Conservation (phyloP, 2,797 vertebrate species). For the Hoplostethus mediterraneus region DNA sequence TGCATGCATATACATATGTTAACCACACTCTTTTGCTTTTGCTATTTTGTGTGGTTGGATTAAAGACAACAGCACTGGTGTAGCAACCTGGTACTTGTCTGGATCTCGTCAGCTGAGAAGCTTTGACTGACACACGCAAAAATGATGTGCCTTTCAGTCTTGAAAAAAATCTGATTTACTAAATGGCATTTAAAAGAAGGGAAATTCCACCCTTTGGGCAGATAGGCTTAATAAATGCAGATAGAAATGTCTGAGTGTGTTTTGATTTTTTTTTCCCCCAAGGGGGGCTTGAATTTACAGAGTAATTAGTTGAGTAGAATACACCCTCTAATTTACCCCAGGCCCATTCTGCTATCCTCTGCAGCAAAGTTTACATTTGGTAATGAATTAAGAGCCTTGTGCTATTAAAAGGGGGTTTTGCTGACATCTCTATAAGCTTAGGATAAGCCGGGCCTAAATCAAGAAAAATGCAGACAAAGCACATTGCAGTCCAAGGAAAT, state of each 20-base stretch:
- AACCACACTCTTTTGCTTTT: constrained; percentile 1
- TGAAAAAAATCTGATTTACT: constrained; percentile 11
- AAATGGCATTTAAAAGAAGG: constrained; percentile 43
- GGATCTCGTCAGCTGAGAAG: constrained; percentile 13
- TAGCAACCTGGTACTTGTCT: constrained; percentile 19
- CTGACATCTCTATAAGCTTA: constrained; percentile 81
- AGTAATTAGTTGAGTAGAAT: constrained; percentile 82
- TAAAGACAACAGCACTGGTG: constrained; percentile 6
- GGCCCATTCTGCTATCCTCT: constrained; percentile 66
- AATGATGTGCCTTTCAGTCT: constrained; percentile 10
- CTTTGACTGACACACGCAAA: constrained; percentile 33
- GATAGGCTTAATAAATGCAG: constrained; percentile 59
- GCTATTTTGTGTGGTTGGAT: background rate
- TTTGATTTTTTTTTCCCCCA: constrained; percentile 47
- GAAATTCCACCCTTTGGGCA: constrained; percentile 50
- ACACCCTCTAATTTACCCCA: constrained; percentile 66
- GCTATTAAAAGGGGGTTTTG: constrained; percentile 78
- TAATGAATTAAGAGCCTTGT: constrained; percentile 80
- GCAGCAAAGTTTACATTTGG: constrained; percentile 79
- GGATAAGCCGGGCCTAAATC: constrained; percentile 82
- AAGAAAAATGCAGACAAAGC: constrained; percentile 79
- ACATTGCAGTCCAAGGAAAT: constrained; percentile 78
- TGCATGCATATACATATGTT: constrained; percentile 19
- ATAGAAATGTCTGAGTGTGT: constrained; percentile 47
- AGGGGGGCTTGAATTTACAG: constrained; percentile 68